A percentile compares a stretch with the other conserved stretches of the same genome.
Evolutionary conservation across 2,888 invertebrate genomes (phyloP).

Genomic region (Neelides folsomi): DNA sequence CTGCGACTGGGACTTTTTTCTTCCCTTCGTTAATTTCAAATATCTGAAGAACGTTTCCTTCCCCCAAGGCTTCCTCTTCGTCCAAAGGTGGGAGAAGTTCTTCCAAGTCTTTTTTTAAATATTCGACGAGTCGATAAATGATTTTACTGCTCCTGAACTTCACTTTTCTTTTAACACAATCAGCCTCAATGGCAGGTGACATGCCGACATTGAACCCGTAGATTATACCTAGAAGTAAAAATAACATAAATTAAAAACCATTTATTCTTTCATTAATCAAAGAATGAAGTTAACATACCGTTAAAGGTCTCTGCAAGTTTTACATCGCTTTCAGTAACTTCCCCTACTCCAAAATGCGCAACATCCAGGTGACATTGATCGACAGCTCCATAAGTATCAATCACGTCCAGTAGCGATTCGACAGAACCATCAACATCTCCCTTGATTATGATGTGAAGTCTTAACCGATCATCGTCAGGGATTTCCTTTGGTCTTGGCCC

Average conservation of each 20-base stretch:
- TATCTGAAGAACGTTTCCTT: conserved; percentile 70
- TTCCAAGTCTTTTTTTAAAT: conserved; percentile 66
- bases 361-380: conserved; percentile 60
- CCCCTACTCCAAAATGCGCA: conserved; percentile 81
- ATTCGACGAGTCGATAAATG: conserved; percentile 85
- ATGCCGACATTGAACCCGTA: conserved; percentile 75
- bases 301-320: conserved; percentile 62
- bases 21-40: conserved; percentile 67
- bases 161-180: conserved; percentile 46
- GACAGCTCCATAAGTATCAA: conserved; percentile 66
- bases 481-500: conserved; percentile 51
- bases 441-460: conserved; percentile 23
- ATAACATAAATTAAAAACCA: no score
- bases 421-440: conserved; percentile 93
- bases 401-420: conserved; percentile 81
- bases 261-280: conserved; percentile 2
- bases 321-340: conserved; percentile 66
- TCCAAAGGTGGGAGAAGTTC: conserved; percentile 54
- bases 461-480: conserved; percentile 34
- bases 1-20: conserved; percentile 72
- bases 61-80: conserved; percentile 66
- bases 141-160: conserved; percentile 62
- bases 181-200: conserved; percentile 38
- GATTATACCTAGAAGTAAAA: conserved; percentile 61
- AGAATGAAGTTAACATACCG: conserved; percentile 37